Evolutionary conservation across 2,797 vertebrate genomes (phyloP), one percentile per base, ranked within the genome.

Genomic region (Crotalus adamanteus): DNA sequence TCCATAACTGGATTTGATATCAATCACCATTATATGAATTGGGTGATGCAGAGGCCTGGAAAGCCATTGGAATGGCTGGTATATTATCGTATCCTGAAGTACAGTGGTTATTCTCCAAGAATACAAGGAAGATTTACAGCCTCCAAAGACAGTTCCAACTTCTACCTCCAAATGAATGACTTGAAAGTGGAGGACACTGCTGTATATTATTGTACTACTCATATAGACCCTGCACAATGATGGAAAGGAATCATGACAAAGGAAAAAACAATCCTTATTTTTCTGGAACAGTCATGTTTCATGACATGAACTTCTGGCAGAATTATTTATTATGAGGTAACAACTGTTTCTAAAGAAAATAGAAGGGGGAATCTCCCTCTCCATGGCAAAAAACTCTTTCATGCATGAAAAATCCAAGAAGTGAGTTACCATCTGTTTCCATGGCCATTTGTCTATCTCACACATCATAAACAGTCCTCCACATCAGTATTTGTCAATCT

Each of bases 11-110:
- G 90, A 2, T 92, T 92, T 83, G n/a, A 22, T 28, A 25, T 88
- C 3, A 8, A 0, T 20, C 6, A 73, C 3, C 31, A 63, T 87
- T 0, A 0, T 11, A 51, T 93, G 28, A 0, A 3, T 0, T 95
- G 90, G 90, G 0, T 90, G 14, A 91, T 85, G 57, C 78, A 92
- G 53, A 31, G 6, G 0, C 73, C 91, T 0, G 53, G 87, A 11
- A 89, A 90, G 12, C 65, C 7, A 4, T 37, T 91, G 31, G 87
- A 69, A 12, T 59, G 37, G 37, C 37, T 73, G 51, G n/a, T 61
- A 28, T 7, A 56, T 6, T 73, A 55, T 60, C 1, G n/a, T 53
- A 69, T n/a, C 53, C 28, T 28, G 0, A 28, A 6, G 51, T 37
- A 73, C 6, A 73, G 55, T 25, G 63, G 11, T 73, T 37, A 73